Conservation (phyloP, 1,140 invertebrate species). For the Drosophila tristis region DNA sequence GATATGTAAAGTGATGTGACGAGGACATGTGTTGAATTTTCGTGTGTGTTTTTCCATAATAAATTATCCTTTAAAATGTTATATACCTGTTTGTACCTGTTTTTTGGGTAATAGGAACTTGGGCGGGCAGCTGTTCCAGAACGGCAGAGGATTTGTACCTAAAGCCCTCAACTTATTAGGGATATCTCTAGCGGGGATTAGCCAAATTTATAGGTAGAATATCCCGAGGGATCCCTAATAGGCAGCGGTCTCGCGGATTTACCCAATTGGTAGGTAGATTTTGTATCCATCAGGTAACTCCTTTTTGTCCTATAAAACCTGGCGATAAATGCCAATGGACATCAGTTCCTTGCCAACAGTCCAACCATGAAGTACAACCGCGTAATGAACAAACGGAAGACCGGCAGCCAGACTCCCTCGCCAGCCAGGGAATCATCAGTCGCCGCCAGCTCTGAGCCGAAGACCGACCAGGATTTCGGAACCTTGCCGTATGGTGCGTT, state of each 20-base stretch:
- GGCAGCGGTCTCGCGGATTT: constrained; percentile 3
- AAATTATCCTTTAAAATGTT: constrained; percentile 11
- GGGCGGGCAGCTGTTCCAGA: too few species aligned
- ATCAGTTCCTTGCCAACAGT: constrained; percentile 28
- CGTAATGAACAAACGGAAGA: constrained; percentile 38
- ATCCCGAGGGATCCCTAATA: constrained; percentile 12
- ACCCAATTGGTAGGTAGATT: constrained; percentile 36
- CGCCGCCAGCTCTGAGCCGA: not conserved
- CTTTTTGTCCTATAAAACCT: constrained; percentile 13
- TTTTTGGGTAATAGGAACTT: too few species aligned
- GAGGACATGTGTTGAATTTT: constrained; percentile 20
- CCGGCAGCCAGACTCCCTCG: constrained; percentile 16
- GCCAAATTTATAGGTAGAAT: too few species aligned
- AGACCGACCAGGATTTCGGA: too few species aligned
- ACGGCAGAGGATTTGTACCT: too few species aligned
- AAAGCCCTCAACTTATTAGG: too few species aligned
- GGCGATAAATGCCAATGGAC: not conserved
- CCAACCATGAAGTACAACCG: constrained; percentile 41
- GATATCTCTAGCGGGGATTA: too few species aligned
- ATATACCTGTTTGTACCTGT: too few species aligned
- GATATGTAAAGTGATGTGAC: constrained; percentile 12
- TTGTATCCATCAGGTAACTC: constrained; percentile 3
- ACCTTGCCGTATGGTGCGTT: constrained; percentile 16
- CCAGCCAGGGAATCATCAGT: constrained; percentile 4
- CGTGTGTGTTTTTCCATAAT: constrained; percentile 18